Conservation (phyloP, 2,888 invertebrate genomes). For the Pseudanteris insignis region DNA sequence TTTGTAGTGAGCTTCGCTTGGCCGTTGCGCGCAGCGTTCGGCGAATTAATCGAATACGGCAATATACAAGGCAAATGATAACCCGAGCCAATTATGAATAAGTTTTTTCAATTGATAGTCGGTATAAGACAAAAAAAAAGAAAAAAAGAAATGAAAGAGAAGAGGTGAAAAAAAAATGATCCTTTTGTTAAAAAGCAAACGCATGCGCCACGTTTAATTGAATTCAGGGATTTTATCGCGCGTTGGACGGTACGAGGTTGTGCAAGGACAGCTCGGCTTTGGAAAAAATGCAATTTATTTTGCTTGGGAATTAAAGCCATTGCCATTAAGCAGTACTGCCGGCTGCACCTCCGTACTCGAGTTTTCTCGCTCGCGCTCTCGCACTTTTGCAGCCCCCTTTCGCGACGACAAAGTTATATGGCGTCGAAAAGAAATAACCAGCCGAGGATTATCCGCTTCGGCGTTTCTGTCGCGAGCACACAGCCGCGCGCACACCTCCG, state of each 20-base stretch:
- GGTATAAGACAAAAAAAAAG: constrained; percentile 8
- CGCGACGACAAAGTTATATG: constrained; percentile 41
- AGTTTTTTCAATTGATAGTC: neutral
- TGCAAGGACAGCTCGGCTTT: constrained; percentile 32
- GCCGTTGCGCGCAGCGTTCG: too few species aligned
- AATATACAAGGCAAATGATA: too few species aligned
- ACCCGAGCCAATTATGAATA: too few species aligned
- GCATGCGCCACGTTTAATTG: constrained; percentile 50
- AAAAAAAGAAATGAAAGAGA: too few species aligned
- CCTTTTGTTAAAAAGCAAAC: constrained; percentile 8
- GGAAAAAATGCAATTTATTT: constrained; percentile 55
- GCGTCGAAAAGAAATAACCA: constrained; percentile 42
- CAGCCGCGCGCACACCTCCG: too few species aligned
- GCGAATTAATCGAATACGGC: too few species aligned
- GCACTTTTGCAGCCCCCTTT: constrained; percentile 29
- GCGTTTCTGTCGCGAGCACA: constrained; percentile 24
- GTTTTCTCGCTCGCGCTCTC: constrained; percentile 22
- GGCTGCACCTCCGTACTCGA: constrained; percentile 24
- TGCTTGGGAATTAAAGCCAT: constrained; percentile 50
- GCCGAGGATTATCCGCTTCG: constrained; percentile 43
- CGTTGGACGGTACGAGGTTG: constrained; percentile 40
- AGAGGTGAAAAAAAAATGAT: too few species aligned
- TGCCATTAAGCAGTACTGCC: constrained; percentile 41
- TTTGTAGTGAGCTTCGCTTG: too few species aligned
- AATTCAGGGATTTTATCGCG: constrained; percentile 48